Evolutionary conservation across 2,888 invertebrate genomes (phyloP).

Genomic region (Drosophila putrida): DNA sequence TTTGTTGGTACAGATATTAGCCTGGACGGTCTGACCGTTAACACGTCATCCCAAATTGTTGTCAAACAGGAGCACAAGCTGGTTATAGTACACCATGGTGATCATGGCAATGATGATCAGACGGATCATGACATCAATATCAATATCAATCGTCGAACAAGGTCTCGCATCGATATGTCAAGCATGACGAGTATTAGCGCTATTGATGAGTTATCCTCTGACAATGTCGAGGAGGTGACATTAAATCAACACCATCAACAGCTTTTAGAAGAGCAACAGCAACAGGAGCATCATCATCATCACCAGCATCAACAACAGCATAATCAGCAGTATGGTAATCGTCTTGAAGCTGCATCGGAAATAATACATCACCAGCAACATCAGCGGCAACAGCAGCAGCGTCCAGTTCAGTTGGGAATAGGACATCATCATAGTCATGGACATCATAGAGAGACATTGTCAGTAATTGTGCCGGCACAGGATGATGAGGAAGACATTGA

Average conservation of each 20-base stretch:
- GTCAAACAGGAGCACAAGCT: slow-evolving; percentile 82
- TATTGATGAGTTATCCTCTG: slow-evolving; percentile 76
- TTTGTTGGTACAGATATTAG: slow-evolving; percentile 78
- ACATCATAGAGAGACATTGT: slow-evolving; percentile 85
- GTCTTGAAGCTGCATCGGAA: slow-evolving; percentile 18
- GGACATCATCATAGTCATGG: slow-evolving; percentile 12
- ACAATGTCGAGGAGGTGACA: slow-evolving; percentile 73
- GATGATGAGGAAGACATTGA: slow-evolving; percentile 84
- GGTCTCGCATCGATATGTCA: slow-evolving; percentile 11
- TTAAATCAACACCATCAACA: slow-evolving; percentile 80
- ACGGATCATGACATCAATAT: background rate
- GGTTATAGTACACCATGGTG: slow-evolving; percentile 64
- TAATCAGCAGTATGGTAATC: slow-evolving; percentile 53
- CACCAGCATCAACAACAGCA: slow-evolving; percentile 61
- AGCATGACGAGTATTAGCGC: slow-evolving; percentile 44
- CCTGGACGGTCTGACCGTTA: slow-evolving; percentile 73
- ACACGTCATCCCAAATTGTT: slow-evolving; percentile 66
- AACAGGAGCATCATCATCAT: slow-evolving; percentile 68
- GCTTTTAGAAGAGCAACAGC: slow-evolving; percentile 59
- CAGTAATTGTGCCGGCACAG: slow-evolving; percentile 87
- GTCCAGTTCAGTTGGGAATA: slow-evolving; percentile 38
- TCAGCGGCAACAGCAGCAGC: slow-evolving; percentile 45
- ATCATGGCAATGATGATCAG: slow-evolving; percentile 5
- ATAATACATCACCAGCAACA: slow-evolving; percentile 44
- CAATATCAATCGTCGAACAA: slow-evolving; percentile 16